Base-by-base conservation (phyloP, 2,888 invertebrate species). In the Pseudococcus viburni region DNA sequence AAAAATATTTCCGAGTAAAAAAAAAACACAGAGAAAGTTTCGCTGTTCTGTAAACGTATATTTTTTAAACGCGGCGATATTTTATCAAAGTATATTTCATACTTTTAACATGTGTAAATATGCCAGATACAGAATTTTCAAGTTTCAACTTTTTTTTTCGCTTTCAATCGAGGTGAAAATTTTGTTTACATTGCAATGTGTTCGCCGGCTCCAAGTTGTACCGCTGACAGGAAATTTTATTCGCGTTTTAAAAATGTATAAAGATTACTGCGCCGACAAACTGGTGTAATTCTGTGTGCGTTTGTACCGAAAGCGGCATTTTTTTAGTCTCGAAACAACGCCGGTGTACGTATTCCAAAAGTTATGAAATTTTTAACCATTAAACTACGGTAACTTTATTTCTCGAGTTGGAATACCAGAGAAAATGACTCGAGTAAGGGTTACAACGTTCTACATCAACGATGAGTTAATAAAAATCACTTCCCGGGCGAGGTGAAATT, bases 51-150 rank as follows among this genome's bases (percentile, higher is more conserved):
- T 64, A 19, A 19, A 64, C 22, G 64, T 51, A 51, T 64, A 64
- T 12, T 22, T 64, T 64, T 64, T 5, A 64, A 64, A 64, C 64
- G 22, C 12, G 17, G 51, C 17, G 51, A 64, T 64, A 64, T 64
- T 64, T 64, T 64, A 64, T 64, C 64, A 64, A 64, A 64, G 22
- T 22, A 64, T 22, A 64, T 64, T 64, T 59, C 7, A 64, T 64
- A 64, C 22, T n/a, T 59, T 59, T 59, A 15, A 59, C 59, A 59
- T 59, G 59, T 64, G 64, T 64, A 64, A 64, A 64, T 22, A 64
- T 64, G 64, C 64, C 64, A 64, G 22, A 64, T 22, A 22, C 22
- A 64, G 64, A 59, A 59, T 59, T 64, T 64, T 64, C 51, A 51
- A 22, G 64, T 64, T 64, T 51, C 17, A 5, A 51, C 12, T 5